Evolutionary conservation across 2,113 vertebrate species (phyloP).

Genomic region (Coregonus clupeaformis): DNA sequence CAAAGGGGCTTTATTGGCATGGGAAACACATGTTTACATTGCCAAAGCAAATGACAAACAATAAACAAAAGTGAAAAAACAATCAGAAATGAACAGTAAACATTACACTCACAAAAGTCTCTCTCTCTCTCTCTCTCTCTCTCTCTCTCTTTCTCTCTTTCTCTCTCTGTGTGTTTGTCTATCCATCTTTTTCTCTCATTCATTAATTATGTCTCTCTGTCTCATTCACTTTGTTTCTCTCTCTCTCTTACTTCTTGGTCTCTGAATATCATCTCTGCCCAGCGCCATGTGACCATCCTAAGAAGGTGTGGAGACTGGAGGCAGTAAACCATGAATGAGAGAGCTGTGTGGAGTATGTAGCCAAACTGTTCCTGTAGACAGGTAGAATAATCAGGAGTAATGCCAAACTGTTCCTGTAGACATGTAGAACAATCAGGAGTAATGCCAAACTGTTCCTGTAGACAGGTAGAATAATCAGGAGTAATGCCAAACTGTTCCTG

Average conservation of each 20-base stretch:
- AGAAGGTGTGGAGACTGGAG: background rate
- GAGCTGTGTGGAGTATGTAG: background rate
- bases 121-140: no score
- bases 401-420: background rate
- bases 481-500: background rate
- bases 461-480: background rate
- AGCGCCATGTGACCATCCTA: background rate
- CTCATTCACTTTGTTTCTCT: background rate
- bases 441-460: background rate
- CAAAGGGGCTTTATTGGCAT: no score
- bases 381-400: background rate
- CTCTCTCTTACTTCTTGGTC: background rate
- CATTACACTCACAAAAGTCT: no score
- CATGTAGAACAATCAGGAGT: background rate
- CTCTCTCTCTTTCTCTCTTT: no score
- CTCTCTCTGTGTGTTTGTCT: no score
- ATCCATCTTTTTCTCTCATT: no score
- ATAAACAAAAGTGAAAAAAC: no score
- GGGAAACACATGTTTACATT: no score
- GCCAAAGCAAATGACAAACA: no score
- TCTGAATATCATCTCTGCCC: constrained; percentile 1
- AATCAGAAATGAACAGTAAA: no score
- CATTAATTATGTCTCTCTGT: background rate
- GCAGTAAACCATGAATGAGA: background rate
- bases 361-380: background rate